Conservation (phyloP, 2,888 invertebrate genomes). For the Thymelicus sylvestris region DNA sequence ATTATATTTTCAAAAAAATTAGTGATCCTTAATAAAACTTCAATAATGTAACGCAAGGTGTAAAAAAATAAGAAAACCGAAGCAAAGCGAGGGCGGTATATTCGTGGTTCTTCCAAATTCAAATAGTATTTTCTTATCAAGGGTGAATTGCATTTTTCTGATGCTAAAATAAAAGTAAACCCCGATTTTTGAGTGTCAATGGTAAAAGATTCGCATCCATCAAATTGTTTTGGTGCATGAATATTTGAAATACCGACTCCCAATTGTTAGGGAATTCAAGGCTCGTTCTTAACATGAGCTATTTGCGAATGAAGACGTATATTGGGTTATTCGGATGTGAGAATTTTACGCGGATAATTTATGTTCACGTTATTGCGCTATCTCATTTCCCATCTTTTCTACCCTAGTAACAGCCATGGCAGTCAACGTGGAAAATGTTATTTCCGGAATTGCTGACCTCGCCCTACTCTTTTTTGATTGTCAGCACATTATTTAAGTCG, state of each 20-base stretch:
- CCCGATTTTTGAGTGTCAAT: too few species aligned
- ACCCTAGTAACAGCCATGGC: neutral
- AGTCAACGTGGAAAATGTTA: conserved; percentile 18
- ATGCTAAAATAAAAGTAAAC: too few species aligned
- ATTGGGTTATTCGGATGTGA: neutral
- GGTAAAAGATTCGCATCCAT: too few species aligned
- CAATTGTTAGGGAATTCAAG: neutral
- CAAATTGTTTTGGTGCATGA: too few species aligned
- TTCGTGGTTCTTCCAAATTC: too few species aligned
- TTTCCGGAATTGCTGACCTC: conserved; percentile 20
- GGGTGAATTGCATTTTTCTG: too few species aligned
- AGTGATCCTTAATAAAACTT: too few species aligned
- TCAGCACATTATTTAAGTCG: conserved; percentile 3
- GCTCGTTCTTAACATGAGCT: neutral
- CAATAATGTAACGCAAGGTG: too few species aligned
- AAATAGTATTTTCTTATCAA: too few species aligned
- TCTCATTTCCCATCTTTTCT: conserved; percentile 5
- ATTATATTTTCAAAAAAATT: too few species aligned
- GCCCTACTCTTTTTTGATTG: conserved; percentile 8
- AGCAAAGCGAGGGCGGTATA: too few species aligned
- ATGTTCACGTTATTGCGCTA: neutral
- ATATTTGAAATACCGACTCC: neutral
- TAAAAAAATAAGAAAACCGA: too few species aligned
- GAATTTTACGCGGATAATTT: conserved; percentile 1
- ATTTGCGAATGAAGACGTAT: neutral